Conservation (phyloP, 2,797 vertebrate genomes). For the Huso huso region DNA sequence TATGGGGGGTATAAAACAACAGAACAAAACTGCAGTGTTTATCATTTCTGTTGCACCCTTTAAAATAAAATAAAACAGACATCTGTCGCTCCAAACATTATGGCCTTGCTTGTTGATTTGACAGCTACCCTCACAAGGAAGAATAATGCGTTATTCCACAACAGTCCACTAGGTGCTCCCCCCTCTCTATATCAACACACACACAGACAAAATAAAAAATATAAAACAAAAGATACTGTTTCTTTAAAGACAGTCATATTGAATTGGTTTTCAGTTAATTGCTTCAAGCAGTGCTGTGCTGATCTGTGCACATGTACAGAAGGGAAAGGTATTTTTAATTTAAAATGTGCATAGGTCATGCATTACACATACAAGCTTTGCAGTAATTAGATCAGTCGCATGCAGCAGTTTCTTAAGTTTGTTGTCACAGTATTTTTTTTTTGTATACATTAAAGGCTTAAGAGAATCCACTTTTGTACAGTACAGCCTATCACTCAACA, state of each 20-base stretch:
- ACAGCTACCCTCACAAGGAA: no score
- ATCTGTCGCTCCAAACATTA: no score
- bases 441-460: constrained; percentile 34
- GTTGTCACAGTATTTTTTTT: constrained; percentile 28
- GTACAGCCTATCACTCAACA: constrained; percentile 43
- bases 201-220: no score
- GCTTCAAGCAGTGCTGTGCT: constrained; percentile 35
- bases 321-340: constrained; percentile 39
- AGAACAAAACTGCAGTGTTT: constrained; percentile 29
- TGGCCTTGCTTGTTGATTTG: no score
- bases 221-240: no score
- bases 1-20: constrained; percentile 37
- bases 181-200: no score
- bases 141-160: no score
- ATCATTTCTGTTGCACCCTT: not conserved
- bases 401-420: constrained; percentile 52
- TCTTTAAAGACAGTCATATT: no score
- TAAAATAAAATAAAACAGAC: no score
- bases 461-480: constrained; percentile 33
- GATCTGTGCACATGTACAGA: constrained; percentile 43
- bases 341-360: constrained; percentile 61
- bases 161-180: no score
- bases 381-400: constrained; percentile 43
- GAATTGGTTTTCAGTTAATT: constrained; percentile 8
- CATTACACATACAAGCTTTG: constrained; percentile 50